Evolutionary conservation across 2,888 invertebrate genomes (phyloP), one percentile per base, ranked within the genome.

Genomic region (Sarcophaga variegata): DNA sequence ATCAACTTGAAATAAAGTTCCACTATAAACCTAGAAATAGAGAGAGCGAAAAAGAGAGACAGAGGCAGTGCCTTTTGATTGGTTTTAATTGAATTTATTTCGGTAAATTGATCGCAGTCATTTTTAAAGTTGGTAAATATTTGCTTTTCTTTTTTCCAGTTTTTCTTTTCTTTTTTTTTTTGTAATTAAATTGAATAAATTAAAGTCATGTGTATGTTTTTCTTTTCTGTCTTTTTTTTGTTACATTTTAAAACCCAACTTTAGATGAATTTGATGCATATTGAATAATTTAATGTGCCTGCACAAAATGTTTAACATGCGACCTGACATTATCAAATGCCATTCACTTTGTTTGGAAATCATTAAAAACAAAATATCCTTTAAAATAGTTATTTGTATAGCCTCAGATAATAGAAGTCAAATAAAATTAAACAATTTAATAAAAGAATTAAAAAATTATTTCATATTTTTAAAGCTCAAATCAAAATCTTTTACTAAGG

Each of bases 81-180:
- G 88, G 81, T 87, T 88, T 88, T 88, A 88, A 88, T 89, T 89
- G 88, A 87, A 88, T 88, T 88, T 87, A 82, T 83, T 87, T 86
- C 76, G 76, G 74, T 71, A 75, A 83, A 86, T 86, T 83, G 83
- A 81, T 83, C 60, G 82, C 75, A 86, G 75, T 75, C 82, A 79
- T 74, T 83, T 83, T 69, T 69, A 74, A 22, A 72, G n/a, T 69
- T 75, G 12, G 69, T 69, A 83, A 81, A 81, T 72, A 27, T 80
- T 81, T 81, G 37, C 22, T 8, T 62, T 62, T 62, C 20, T n/a
- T 62, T 62, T 62, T 0, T 20, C 1, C 5, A 5, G 3, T 25
- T n/a, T 60, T 62, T 62, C 3, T 20, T 1, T 11, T 37, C 64
- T 10, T 82, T 71, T 70, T 22, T 3, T 75, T 76, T 80, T 54